Base-by-base conservation (phyloP, 2,888 invertebrate genomes). In the Drosophila macrospina region DNA sequence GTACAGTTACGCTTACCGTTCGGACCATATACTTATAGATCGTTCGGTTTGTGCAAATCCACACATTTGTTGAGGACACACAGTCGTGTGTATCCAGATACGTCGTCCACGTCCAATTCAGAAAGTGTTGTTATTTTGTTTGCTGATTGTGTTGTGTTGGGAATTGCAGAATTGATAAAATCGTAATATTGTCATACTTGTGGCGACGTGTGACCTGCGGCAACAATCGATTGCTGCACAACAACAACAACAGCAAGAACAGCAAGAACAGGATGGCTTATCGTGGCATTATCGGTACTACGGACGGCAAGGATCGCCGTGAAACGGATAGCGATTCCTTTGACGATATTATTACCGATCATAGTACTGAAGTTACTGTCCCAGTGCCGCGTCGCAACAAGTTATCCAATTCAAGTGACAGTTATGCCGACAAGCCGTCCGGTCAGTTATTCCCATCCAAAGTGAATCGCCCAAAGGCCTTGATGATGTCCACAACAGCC, bases 211-310 rank as follows among this genome's bases (percentile, higher is more conserved):
- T 44, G 15, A 11, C 44, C 26, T 32, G 55, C 15, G 42, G 42
- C 41, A 54, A 42, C 24, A 26, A 55, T 24, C 41, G 10, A 13
- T 54, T 59, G 47, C 13, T 57, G 15, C 45, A 45, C 20, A 30
- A 30, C 30, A 52, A 30, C n/a, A n/a, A n/a, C n/a, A n/a, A n/a
- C n/a, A n/a, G n/a, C n/a, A n/a, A n/a, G n/a, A n/a, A n/a, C n/a
- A n/a, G n/a, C n/a, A n/a, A n/a, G n/a, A n/a, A n/a, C 20, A 78
- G 13, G 26, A 84, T 84, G 84, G 71, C 84, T 0, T 88, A 78
- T 54, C 88, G 84, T 8, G 84, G 84, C 48, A 70, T 85, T 42
- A 67, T 85, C 16, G 71, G 62, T 28, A 69, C 41, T 5, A 51
- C 69, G 13, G 69, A 74, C 2, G 39, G 34, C 11, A 24, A 37